Percentiles rank a stretch among this genome's conserved stretches.
Evolutionary conservation across 2,888 invertebrate species (phyloP).

Genomic region (Stratiomys singularior): DNA sequence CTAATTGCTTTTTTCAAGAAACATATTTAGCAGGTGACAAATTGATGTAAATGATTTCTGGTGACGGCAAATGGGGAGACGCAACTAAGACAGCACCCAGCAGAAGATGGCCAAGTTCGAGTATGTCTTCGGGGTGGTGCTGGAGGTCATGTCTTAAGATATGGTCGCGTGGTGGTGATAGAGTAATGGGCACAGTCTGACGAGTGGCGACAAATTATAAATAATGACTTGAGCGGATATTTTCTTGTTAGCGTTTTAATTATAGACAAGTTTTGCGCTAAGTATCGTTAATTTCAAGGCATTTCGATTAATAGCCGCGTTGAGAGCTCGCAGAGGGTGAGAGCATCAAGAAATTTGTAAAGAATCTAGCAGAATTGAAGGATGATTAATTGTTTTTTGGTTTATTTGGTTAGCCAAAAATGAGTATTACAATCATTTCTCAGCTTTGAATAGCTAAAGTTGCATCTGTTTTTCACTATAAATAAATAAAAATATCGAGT

Average conservation of each 20-base stretch:
- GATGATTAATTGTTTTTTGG: too few relatives aligned
- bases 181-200: conserved; percentile 7
- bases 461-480: too few relatives aligned
- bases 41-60: conserved; percentile 51
- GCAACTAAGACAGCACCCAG: background rate
- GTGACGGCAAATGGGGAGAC: conserved; percentile 33
- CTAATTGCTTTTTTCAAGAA: conserved; percentile 55
- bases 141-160: conserved; percentile 32
- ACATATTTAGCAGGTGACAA: conserved; percentile 55
- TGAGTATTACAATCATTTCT: too few relatives aligned
- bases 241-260: conserved; percentile 28
- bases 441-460: too few relatives aligned
- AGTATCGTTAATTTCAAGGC: conserved; percentile 24
- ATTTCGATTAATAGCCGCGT: background rate
- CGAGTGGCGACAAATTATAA: conserved; percentile 43
- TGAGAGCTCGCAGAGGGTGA: background rate
- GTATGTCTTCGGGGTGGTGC: background rate
- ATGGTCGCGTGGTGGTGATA: conserved; percentile 10
- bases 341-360: too few relatives aligned
- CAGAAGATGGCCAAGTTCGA: conserved; percentile 7
- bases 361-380: too few relatives aligned
- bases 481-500: too few relatives aligned
- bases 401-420: too few relatives aligned
- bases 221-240: conserved; percentile 31
- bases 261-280: conserved; percentile 27